Base-by-base conservation (phyloP, 2,888 invertebrate species). In the Coremacera marginata region DNA sequence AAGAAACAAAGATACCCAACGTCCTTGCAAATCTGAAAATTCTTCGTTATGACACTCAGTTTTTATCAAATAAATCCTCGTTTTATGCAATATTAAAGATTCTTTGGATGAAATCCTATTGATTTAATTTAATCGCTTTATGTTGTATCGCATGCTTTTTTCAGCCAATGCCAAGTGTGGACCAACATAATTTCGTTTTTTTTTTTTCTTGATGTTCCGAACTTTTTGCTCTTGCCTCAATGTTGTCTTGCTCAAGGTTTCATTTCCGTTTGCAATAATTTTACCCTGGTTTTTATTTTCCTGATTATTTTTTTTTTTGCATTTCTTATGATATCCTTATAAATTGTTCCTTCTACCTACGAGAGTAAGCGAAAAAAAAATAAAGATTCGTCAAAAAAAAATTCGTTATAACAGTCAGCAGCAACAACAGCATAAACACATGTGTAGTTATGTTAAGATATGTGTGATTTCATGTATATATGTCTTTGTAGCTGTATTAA, bases 251-350 rank as follows among this genome's bases (percentile, higher is more conserved):
- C 74, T 51, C 57, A 63, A 81, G 81, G 82, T 84, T 85, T 87
- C 85, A 86, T 86, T 85, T 87, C 87, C 86, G 83, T 81, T 82
- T 84, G 83, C 85, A 84, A 25, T 55, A 37, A 55, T 67, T 75
- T 51, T 67, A 51, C n/a, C 62, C 49, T 62, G 73, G 51, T 49
- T 49, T 27, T 63, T 73, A 31, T 34, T 60, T 62, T 44, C 7
- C 71, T 55, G 57, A n/a, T 55, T 52, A 75, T 51, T 37, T 75
- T 76, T 7, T 27, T 27, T 34, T 22, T 51, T 65, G 22, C 67
- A 25, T 57, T 71, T 57, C 67, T 55, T 65, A 68, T 60, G 57
- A 70, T 49, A 27, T 70, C 76, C 63, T 70, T 44, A 16, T 25
- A 44, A 37, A 14, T 22, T 71, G 55, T 55, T 52, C n/a, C 65